A percentile compares a stretch with the other conserved stretches of the same genome.
Evolutionary conservation across 2,888 invertebrate genomes (phyloP).

Genomic region (Sphaeridia pumilis): DNA sequence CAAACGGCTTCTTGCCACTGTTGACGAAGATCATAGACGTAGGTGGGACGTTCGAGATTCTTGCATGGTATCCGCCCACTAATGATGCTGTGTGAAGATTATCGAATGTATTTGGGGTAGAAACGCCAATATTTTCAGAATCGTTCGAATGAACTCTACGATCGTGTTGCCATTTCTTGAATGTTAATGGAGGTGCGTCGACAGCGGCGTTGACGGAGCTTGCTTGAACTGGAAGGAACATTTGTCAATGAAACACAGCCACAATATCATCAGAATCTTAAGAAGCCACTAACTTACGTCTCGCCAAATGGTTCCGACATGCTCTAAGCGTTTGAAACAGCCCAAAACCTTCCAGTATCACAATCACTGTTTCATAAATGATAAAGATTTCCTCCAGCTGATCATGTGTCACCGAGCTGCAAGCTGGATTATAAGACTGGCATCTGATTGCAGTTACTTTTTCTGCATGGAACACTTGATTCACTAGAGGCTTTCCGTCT

Average conservation of each 20-base stretch:
- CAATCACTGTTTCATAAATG: conserved; percentile 58
- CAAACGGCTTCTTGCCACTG: conserved; percentile 68
- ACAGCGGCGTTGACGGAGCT: conserved; percentile 40
- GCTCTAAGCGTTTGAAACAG: conserved; percentile 67
- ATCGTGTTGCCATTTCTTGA: conserved; percentile 77
- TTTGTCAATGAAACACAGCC: background rate
- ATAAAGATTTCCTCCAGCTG: conserved; percentile 60
- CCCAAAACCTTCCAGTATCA: conserved; percentile 61
- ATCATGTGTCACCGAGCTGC: conserved; percentile 40
- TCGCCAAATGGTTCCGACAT: conserved; percentile 64
- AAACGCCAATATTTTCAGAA: conserved; percentile 61
- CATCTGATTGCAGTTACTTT: conserved; percentile 67
- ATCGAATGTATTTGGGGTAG: conserved; percentile 66
- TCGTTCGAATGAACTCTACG: conserved; percentile 60
- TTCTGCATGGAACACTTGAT: conserved; percentile 73
- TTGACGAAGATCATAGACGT: conserved; percentile 43
- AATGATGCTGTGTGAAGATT: conserved; percentile 71
- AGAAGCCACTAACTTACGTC: conserved; percentile 47
- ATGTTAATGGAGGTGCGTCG: conserved; percentile 52
- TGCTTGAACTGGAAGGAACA: conserved; percentile 17
- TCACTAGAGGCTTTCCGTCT: conserved; percentile 65
- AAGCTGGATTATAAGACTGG: conserved; percentile 50
- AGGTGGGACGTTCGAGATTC: conserved; percentile 39
- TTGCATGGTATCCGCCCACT: conserved; percentile 58
- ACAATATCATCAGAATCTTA: background rate